Percentiles rank a stretch among this genome's conserved stretches.
Evolutionary conservation across 2,113 vertebrate genomes (phyloP).

Genomic region (Nibea albiflora): DNA sequence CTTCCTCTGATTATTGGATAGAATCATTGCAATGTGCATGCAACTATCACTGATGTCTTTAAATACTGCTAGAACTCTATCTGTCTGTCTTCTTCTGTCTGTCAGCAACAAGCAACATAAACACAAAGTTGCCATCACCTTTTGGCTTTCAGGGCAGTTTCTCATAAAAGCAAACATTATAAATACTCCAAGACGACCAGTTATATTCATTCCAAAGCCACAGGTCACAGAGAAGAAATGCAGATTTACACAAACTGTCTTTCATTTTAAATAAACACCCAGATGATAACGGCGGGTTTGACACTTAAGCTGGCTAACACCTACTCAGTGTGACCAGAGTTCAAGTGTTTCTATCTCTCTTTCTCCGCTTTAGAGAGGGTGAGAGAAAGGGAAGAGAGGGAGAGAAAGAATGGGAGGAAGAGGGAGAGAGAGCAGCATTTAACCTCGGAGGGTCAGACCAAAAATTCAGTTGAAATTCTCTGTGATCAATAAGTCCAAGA

Average conservation of each 20-base stretch:
- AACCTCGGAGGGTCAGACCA: constrained; percentile 92
- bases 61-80: constrained; percentile 11
- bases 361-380: constrained; percentile 35
- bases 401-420: constrained; percentile 11
- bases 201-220: constrained; percentile 55
- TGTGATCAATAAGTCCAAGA: constrained; percentile 76
- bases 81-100: constrained; percentile 26
- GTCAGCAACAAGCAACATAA: constrained; percentile 34
- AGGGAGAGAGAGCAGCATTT: constrained; percentile 82
- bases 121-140: constrained; percentile 53
- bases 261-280: constrained; percentile 76
- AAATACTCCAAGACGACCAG: constrained; percentile 61
- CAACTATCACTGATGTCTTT: background rate
- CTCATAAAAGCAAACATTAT: constrained; percentile 58
- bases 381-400: constrained; percentile 5
- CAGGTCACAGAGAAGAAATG: constrained; percentile 70
- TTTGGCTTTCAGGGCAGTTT: constrained; percentile 46
- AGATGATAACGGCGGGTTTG: constrained; percentile 65
- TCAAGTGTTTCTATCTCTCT: constrained; percentile 74
- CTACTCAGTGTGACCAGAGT: constrained; percentile 66
- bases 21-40: background rate
- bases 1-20: background rate
- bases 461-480: constrained; percentile 91
- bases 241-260: constrained; percentile 60
- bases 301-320: constrained; percentile 70